Base-by-base conservation (phyloP, 2,113 vertebrate genomes). In the Physeter macrocephalus region DNA sequence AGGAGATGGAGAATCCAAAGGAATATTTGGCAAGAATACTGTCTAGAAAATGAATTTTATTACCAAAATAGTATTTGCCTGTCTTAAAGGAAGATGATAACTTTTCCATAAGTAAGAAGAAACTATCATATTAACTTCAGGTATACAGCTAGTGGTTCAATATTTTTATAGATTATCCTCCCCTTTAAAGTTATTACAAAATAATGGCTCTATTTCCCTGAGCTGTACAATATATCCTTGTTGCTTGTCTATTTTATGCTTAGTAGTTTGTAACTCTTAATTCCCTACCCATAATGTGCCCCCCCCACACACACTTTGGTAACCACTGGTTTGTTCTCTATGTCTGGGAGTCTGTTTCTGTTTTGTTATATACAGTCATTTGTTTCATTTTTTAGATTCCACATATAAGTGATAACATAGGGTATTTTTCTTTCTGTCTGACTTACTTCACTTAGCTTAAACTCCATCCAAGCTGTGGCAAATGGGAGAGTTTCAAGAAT, bases 41-140 rank as follows among this genome's bases (percentile, higher is more conserved):
- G 7, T n/a, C 57, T 34, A 93, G 27, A 87, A 95, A 88, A 69
- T 64, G 66, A 71, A 62, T 77, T 80, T 84, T 69, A 74, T 71
- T 91, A 96, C 3, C 62, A 96, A 93, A 85, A 80, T 39, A 57
- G 10, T 34, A 83, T 71, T n/a, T 86, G 34, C n/a, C 34, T 83
- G 21, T 75, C 77, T 86, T 90, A 88, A 96, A 96, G 75, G 78
- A 93, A 93, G 41, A 69, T 6, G 43, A 34, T 27, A 61, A 64
- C 34, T 66, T 97, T 93, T 84, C 64, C 31, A 94, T 6, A 94
- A 96, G 14, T 82, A 88, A 81, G 57, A 82, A 52, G 29, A 52
- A 77, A 11, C 46, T 77, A 54, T 78, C 23, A 80, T 27, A 25
- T 27, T 80, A 57, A 49, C 15, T 57, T 80, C 52, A 80, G 4